A percentile compares a stretch with the other conserved stretches of the same genome.
Conservation (phyloP, 1,140 invertebrate species). For the Lasioglossum baleicum region DNA sequence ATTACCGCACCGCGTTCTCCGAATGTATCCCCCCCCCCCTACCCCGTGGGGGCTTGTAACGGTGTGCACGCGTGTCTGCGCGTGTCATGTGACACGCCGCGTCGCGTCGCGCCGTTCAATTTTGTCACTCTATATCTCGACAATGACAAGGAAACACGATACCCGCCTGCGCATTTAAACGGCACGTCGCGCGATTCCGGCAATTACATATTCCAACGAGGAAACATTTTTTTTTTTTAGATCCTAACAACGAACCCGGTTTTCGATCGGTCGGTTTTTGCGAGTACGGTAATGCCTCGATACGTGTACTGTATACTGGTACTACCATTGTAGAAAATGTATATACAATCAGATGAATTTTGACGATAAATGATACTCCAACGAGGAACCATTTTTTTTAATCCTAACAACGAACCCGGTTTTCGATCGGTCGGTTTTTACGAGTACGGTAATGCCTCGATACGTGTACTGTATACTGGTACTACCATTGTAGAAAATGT, state of each 20-base stretch:
- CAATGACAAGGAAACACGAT: not conserved
- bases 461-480: too few relatives aligned
- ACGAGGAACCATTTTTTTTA: too few relatives aligned
- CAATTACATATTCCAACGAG: not conserved
- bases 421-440: not conserved
- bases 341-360: too few relatives aligned
- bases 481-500: too few relatives aligned
- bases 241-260: too few relatives aligned
- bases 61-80: not conserved
- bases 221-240: too few relatives aligned
- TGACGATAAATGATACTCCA: too few relatives aligned
- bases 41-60: not conserved
- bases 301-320: too few relatives aligned
- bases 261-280: not conserved
- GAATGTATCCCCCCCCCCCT: slow-evolving; percentile 14
- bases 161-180: not conserved
- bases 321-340: too few relatives aligned
- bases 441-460: not conserved
- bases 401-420: too few relatives aligned
- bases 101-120: not conserved
- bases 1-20: slow-evolving; percentile 54
- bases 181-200: not conserved
- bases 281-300: not conserved
- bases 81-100: not conserved
- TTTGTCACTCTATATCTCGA: not conserved